Conservation (phyloP, 2,888 invertebrate genomes). For the Protophormia terraenovae region DNA sequence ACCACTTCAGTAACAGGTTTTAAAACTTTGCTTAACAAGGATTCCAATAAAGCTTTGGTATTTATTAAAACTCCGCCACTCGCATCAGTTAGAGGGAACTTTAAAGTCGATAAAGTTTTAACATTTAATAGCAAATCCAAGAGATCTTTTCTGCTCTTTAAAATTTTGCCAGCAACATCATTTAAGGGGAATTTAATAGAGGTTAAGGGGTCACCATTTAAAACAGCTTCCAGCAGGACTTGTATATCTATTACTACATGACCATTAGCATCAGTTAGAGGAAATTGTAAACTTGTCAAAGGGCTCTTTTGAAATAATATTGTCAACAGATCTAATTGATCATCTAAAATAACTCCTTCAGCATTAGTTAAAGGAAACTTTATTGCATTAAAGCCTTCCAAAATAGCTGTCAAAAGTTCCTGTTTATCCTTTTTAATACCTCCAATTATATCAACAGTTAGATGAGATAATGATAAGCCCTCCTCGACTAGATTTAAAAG, state of each 20-base stretch:
- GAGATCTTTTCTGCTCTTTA: background rate
- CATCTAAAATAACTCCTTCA: background rate
- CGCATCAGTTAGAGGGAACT: background rate
- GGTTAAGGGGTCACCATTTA: no score
- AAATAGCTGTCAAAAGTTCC: no score
- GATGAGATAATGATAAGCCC: no score
- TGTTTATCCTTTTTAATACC: no score
- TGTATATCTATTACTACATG: no score
- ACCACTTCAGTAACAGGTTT: no score
- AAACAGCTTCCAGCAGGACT: no score
- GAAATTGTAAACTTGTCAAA: background rate
- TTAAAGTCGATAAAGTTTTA: background rate
- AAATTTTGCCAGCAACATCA: background rate
- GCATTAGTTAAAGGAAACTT: background rate
- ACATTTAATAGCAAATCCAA: background rate
- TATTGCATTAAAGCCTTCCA: no score
- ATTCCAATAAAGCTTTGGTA: background rate
- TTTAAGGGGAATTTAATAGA: background rate
- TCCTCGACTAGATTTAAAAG: no score
- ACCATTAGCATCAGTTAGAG: background rate
- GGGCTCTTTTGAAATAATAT: background rate
- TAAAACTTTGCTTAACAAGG: no score
- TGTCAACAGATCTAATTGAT: background rate
- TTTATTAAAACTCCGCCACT: background rate
- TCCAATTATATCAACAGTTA: no score